Evolutionary conservation across 2,113 vertebrate species (phyloP), one percentile per base, ranked within the genome.

Genomic region (Beaufortia kweichowensis): DNA sequence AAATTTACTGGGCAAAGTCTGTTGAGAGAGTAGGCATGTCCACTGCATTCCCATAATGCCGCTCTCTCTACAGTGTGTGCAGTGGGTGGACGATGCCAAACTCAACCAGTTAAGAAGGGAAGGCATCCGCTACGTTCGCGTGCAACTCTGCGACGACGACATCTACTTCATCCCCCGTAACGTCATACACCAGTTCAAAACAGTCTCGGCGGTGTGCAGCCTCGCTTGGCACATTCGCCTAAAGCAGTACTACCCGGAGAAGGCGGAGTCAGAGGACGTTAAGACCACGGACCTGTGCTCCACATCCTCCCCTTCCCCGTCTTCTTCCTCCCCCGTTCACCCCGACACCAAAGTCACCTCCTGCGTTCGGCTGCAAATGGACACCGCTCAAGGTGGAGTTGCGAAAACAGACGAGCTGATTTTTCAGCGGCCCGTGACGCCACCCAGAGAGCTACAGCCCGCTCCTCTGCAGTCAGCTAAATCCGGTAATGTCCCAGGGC

Each of bases 151-250:
- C 50, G 94, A 99, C 86, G 94, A 99, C 81, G 97, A 99, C 90
- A 94, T 99, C 84, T 99, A 99, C 93, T 99, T 99, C 92, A 99
- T 98, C 89, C 97, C 97, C 2, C 94, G 97, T 87, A 99, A 99
- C 83, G 96, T 99, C 86, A 97, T 99, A 83, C 97, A 99, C 88
- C 97, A 99, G 90, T 99, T 99, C 85, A 98, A 98, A 92, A 99
- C 97, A 0, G 96, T 99, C 86, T 98, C 97, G 2, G 97, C 97
- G 0, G 97, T 99, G 69, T 99, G 96, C 89, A 99, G 97, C 90
- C 91, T 99, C 80, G 97, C 97, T 67, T 99, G 97, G 97, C 97
- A 99, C 86, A 95, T 99, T 86, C 93, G 97, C 81, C 95, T 99
- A 76, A 94, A 93, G 84, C 95, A 94, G 78, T 99, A 99, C 85